Conservation (phyloP, 2,888 invertebrate species). For the Tholera decimalis region DNA sequence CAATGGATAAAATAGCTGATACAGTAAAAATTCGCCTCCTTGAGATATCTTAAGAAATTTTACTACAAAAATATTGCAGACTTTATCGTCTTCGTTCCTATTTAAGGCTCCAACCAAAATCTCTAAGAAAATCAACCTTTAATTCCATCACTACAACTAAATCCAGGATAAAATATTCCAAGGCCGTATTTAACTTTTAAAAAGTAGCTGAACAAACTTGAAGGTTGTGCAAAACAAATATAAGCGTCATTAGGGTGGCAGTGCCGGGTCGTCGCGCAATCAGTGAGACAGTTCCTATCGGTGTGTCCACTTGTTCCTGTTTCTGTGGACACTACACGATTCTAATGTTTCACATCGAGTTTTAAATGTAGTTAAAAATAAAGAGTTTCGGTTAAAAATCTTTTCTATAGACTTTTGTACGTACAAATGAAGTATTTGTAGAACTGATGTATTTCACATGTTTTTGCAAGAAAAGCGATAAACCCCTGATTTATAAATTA, state of each 20-base stretch:
- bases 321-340: conserved; percentile 58
- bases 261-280: conserved; percentile 78
- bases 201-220: conserved; percentile 68
- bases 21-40: not conserved
- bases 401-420: conserved; percentile 10
- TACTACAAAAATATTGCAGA: conserved; percentile 25
- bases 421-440: not conserved
- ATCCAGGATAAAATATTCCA: conserved; percentile 47
- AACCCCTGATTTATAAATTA: too few relatives aligned
- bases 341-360: conserved; percentile 53
- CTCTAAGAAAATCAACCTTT: conserved; percentile 19
- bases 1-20: conserved; percentile 19
- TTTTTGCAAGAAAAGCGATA: not conserved
- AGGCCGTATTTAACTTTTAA: conserved; percentile 61
- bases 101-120: conserved; percentile 1
- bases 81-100: conserved; percentile 17
- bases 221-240: conserved; percentile 82
- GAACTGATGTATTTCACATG: not conserved
- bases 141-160: conserved; percentile 40
- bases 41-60: conserved; percentile 7
- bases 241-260: conserved; percentile 72
- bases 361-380: conserved; percentile 35
- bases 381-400: conserved; percentile 8
- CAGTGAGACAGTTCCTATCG: conserved; percentile 79
- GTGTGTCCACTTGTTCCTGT: conserved; percentile 64